Base-by-base conservation (phyloP, 2,113 vertebrate species). In the Cettia cetti region DNA sequence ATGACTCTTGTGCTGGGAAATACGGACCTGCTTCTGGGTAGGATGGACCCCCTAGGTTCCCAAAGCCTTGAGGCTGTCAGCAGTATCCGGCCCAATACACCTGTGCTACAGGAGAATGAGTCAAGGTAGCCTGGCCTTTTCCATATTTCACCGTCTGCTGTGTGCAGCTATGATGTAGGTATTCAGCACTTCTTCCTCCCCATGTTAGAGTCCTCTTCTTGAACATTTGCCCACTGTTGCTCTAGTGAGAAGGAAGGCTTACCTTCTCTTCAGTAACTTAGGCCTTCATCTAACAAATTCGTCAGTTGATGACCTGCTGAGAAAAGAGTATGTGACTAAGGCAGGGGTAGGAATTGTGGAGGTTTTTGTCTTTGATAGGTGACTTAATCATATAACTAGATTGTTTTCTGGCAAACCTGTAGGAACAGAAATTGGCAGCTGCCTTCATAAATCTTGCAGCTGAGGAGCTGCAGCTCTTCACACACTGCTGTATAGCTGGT, bases 1-100 rank as follows among this genome's bases (percentile, higher is more conserved):
- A 0, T 49, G 50, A 24, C 19, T 39, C 3, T 53, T 88, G 33
- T 35, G 7, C 6, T 23, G 10, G 3, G 11, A 6, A 42, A 4
- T 1, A 1, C 37, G 24, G 35, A 52, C 21, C 44, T 68, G 5
- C 17, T 61, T 47, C 35, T 80, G 40, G 10, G n/a, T 37, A 26
- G 49, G 11, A 13, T 2, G 1, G 19, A 17, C 65, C 6, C 23
- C 9, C 28, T 49, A 39, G 28, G 13, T 26, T 45, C 50, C 22
- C 19, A 10, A 85, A 59, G 7, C 40, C 6, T 27, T 33, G 47
- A 33, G 44, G 16, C 23, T 76, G 40, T 57, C 21, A 31, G 27
- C 22, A 39, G 4, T 53, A 7, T 44, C 40, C 90, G 66, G 11
- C 17, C 13, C 0, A 2, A 14, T 61, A 50, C 9, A 2, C 7